Evolutionary conservation across 2,113 vertebrate species (phyloP), one percentile per base, ranked within the genome.

Genomic region (Oryzias celebensis): DNA sequence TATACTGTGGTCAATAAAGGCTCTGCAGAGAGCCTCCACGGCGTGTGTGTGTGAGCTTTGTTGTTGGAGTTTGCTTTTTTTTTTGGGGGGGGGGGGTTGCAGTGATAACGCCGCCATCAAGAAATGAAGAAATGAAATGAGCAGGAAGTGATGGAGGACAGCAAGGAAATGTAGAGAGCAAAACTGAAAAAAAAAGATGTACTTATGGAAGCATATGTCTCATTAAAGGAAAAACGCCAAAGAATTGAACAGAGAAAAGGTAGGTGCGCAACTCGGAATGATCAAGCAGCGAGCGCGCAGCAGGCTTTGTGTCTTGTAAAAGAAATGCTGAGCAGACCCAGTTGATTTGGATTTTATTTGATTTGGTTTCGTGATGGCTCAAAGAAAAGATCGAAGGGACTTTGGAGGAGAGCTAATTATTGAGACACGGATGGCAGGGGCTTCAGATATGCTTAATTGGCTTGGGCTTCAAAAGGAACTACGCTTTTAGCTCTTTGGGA

Each of bases 1-100:
- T 84, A 82, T 65, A 73, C 65, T 73, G 77, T 74, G 73, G 81
- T 85, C 82, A 85, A 72, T 86, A 75, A 83, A 80, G 80, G 79
- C 66, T 65, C 80, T 73, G 75, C 77, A 74, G 72, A 73, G 61
- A 68, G 62, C 73, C 50, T 36, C 74, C 56, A 51, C 56, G 52
- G 48, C 71, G 58, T 76, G 48, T 48, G 6, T 47, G 22, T 46
- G 13, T 73, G 51, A 36, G 57, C 44, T 49, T 58, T 59, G 57
- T 8, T 52, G 36, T 52, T 36, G 54, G 42, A 41, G 67, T 8
- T 18, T 18, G 47, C 20, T 50, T 55, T 63, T 68, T 49, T 22
- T 7, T 36, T 8, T 65, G 62, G 72, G 64, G 65, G 80, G 72
- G 58, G 73, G 59, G 53, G 59, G 75, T 60, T 70, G 71, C 26